phyloP scores from a whole-genome alignment of 64 coral and sea anemone genomes.

The Pachyseris speciosa region DNA sequence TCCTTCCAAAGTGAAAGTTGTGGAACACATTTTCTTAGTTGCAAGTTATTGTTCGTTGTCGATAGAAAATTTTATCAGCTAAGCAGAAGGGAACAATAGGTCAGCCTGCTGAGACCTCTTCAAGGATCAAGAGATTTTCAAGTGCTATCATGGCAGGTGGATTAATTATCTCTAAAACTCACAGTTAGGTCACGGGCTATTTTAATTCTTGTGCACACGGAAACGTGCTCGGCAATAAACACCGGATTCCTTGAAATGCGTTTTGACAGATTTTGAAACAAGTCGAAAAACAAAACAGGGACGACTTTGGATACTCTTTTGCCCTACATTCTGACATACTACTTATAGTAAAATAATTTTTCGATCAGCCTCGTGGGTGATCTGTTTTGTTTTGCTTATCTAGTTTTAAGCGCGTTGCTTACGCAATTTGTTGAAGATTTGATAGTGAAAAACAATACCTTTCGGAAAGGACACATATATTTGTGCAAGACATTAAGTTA shows the following conservation, averaged over 20 bases:
- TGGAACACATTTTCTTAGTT: too few relatives aligned
- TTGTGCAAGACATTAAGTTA: background rate
- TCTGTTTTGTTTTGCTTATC: background rate
- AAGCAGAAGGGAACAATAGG: too few relatives aligned
- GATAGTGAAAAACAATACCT: background rate
- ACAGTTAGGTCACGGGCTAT: background rate
- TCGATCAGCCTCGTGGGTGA: background rate
- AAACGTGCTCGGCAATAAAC: background rate
- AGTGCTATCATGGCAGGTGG: background rate
- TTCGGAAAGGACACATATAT: background rate
- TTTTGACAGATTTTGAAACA: too few relatives aligned
- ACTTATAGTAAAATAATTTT: background rate
- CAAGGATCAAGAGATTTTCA: background rate
- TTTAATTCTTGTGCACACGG: background rate
- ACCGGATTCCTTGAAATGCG: background rate
- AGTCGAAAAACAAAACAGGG: background rate
- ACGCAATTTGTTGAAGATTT: background rate
- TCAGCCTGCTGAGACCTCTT: background rate
- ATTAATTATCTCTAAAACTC: background rate
- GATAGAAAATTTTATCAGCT: too few relatives aligned
- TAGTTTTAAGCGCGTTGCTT: background rate
- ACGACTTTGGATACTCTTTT: background rate
- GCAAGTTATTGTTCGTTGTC: too few relatives aligned
- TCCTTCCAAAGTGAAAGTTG: too few relatives aligned
- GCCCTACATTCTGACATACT: background rate